Evolutionary conservation across 2,113 vertebrate species (phyloP).

Genomic region (Phaethon lepturus): DNA sequence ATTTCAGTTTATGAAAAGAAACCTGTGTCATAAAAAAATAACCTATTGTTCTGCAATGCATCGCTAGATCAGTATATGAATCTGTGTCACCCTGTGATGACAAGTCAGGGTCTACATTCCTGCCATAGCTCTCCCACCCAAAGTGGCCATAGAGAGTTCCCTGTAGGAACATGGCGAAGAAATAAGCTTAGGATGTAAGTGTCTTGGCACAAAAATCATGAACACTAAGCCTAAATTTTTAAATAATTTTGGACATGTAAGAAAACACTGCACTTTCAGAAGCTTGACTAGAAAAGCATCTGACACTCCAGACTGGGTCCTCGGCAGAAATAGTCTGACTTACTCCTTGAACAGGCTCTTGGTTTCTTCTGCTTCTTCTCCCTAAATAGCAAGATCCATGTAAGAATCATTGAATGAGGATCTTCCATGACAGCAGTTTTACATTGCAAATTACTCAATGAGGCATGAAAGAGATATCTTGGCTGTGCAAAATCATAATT

Average conservation of each 20-base stretch:
- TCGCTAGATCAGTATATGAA: background rate
- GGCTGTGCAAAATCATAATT: conserved; percentile 72
- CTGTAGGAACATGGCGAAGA: background rate
- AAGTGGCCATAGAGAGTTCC: background rate
- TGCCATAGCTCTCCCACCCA: background rate
- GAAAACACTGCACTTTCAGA: conserved; percentile 51
- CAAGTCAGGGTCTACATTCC: background rate
- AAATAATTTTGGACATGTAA: conserved; percentile 37
- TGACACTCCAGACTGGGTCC: conserved; percentile 29
- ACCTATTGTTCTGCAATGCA: background rate
- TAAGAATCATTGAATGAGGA: conserved; percentile 71
- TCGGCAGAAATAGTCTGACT: conserved; percentile 41
- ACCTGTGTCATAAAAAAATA: background rate
- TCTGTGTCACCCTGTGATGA: background rate
- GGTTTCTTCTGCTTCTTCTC: conserved; percentile 46
- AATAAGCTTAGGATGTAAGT: background rate
- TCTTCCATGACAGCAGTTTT: conserved; percentile 68
- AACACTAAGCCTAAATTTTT: background rate
- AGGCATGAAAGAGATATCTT: conserved; percentile 75
- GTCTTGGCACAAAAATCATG: background rate
- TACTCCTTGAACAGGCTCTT: conserved; percentile 22
- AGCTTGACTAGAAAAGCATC: conserved; percentile 58
- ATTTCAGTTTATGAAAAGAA: conserved; percentile 37
- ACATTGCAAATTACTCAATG: conserved; percentile 75
- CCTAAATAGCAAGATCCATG: conserved; percentile 70